Evolutionary conservation across 2,113 vertebrate species (phyloP).

Genomic region (Noturus placidus): DNA sequence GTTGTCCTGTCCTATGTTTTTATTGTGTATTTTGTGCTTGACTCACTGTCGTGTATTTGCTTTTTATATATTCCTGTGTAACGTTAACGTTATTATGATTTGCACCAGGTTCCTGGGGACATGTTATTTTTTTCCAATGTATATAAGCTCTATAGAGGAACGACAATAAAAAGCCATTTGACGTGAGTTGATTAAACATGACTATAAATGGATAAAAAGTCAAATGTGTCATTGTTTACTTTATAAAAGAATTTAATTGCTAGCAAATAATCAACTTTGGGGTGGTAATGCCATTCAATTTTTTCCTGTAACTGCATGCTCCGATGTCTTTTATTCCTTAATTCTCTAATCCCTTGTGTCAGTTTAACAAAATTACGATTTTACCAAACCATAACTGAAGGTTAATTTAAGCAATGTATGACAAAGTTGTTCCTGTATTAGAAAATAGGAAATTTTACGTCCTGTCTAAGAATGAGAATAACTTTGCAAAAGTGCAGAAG

Average conservation of each 20-base stretch:
- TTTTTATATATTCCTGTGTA: background rate
- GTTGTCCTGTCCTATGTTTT: background rate
- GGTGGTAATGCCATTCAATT: background rate
- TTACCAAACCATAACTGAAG: background rate
- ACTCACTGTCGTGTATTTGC: background rate
- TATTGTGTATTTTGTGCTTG: background rate
- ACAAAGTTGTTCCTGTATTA: background rate
- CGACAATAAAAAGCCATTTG: background rate
- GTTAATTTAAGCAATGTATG: conserved; percentile 30
- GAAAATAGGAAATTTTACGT: conserved; percentile 23
- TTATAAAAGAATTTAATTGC: background rate
- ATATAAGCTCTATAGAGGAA: too few relatives aligned
- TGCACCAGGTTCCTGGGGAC: background rate
- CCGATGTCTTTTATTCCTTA: background rate
- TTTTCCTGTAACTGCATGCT: background rate
- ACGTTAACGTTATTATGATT: background rate
- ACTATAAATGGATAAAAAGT: background rate
- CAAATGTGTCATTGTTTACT: background rate
- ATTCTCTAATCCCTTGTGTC: conserved; percentile 3
- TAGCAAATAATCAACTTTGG: background rate
- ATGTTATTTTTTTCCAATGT: background rate
- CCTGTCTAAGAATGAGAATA: conserved; percentile 25
- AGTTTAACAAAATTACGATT: background rate
- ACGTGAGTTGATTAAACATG: background rate
- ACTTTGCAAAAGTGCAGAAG: conserved; percentile 30